Conservation (phyloP, 2,888 invertebrate genomes). For the Poecilobothrus nobilitatus region DNA sequence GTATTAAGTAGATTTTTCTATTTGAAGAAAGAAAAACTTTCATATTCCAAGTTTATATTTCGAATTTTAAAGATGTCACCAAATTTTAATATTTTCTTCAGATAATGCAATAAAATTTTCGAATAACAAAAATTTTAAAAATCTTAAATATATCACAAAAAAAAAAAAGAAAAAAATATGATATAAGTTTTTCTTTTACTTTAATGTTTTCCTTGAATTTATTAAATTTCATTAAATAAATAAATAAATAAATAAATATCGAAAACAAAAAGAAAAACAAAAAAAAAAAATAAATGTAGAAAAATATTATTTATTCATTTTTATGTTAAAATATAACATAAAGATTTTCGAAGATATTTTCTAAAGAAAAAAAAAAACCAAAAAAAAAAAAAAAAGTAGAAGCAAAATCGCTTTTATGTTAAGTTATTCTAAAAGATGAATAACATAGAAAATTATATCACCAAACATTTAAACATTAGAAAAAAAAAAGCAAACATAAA, state of each 20-base stretch:
- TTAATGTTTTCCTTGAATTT: no score
- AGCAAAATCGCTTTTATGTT: neutral
- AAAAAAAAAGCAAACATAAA: neutral
- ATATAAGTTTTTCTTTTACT: no score
- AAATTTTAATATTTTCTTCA: no score
- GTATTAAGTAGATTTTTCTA: no score
- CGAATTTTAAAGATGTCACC: no score
- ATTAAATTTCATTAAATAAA: no score
- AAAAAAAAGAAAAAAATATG: no score
- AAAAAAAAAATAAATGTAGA: neutral
- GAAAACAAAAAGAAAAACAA: neutral
- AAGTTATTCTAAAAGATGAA: neutral
- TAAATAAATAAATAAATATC: neutral
- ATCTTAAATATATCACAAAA: no score
- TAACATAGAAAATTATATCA: conserved; percentile 1
- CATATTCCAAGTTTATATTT: no score
- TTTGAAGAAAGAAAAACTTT: no score
- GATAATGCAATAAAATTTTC: no score
- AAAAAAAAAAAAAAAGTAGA: neutral
- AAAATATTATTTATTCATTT: neutral
- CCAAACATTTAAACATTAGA: neutral
- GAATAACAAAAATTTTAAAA: no score
- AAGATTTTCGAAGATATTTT: neutral
- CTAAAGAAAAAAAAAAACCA: neutral
- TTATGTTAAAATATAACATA: neutral